A percentile compares a stretch with the other conserved stretches of the same genome.
These are phyloP conservation scores for Zosterops japonicus DNA, from an alignment of 2,113 vertebrate species.

Conservation along the genomic window DNA sequence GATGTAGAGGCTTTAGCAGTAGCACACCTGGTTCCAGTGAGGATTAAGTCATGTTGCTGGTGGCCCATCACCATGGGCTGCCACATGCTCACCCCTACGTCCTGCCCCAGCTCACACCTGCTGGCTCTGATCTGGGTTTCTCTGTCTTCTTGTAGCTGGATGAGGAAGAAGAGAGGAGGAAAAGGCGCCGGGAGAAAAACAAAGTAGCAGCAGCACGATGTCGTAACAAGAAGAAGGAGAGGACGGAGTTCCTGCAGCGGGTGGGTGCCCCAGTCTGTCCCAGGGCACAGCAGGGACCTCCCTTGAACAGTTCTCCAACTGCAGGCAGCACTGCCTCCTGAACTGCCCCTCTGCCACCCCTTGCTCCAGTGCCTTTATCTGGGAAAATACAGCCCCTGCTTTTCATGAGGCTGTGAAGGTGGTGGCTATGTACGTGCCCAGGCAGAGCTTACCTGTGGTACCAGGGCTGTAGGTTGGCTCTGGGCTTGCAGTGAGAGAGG, in stretches of 20 bases:
- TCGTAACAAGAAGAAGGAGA: constrained; percentile 98
- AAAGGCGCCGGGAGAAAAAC: constrained; percentile 95
- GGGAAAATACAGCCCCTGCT: not conserved
- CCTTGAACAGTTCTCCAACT: not conserved
- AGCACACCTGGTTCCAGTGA: not conserved
- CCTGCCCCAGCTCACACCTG: not conserved
- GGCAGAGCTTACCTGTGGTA: not conserved
- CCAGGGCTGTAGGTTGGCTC: not conserved
- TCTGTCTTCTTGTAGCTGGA: constrained; percentile 80
- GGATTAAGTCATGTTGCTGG: not conserved
- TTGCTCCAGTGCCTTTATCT: not conserved
- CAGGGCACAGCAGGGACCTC: not conserved
- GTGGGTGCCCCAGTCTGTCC: constrained; percentile 63
- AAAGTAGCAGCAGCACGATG: constrained; percentile 95
- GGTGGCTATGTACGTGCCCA: accelerated
- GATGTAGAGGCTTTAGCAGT: not conserved
- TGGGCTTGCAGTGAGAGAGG: not conserved
- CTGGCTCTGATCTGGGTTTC: constrained; percentile 4
- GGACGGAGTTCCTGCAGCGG: constrained; percentile 94
- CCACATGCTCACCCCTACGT: not conserved
- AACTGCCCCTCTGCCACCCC: not conserved
- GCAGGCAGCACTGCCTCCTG: accelerated
- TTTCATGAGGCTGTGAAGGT: not conserved
- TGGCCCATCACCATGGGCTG: not conserved
- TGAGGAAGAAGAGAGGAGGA: constrained; percentile 91